Conservation (phyloP, 2,797 vertebrate species). For the Gymnoscopelus braueri region DNA sequence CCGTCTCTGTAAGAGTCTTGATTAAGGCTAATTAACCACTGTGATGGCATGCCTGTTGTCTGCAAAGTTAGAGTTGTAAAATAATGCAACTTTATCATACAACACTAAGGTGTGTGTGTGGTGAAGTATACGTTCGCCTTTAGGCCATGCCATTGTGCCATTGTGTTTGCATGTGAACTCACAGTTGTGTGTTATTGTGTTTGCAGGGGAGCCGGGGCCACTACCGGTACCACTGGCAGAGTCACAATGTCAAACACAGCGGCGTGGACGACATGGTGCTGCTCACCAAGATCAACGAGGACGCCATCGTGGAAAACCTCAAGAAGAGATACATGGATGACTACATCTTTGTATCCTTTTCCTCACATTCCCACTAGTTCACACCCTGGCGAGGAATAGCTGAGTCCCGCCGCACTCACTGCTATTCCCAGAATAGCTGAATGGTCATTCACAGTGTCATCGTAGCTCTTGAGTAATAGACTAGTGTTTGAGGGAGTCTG, state of each 20-base stretch:
- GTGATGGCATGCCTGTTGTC: no score
- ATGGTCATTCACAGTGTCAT: conserved; percentile 47
- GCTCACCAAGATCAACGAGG: conserved; percentile 95
- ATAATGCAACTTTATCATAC: no score
- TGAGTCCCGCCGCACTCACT: conserved; percentile 26
- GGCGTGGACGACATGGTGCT: conserved; percentile 99
- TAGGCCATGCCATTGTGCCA: conserved; percentile 38
- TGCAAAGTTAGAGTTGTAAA: no score
- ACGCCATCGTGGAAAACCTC: conserved; percentile 97
- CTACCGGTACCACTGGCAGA: conserved; percentile 97
- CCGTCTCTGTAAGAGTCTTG: no score
- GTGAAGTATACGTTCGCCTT: not conserved
- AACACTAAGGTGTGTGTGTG: not conserved
- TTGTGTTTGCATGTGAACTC: conserved; percentile 24
- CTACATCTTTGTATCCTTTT: conserved; percentile 98
- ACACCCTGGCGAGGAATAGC: conserved; percentile 54
- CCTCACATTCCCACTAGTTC: conserved; percentile 25
- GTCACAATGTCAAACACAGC: conserved; percentile 97
- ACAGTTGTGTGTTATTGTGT: conserved; percentile 52
- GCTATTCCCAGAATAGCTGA: conserved; percentile 68
- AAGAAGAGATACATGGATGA: conserved; percentile 99
- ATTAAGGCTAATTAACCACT: no score
- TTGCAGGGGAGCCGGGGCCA: conserved; percentile 96
- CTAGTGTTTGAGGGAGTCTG: conserved; percentile 49
- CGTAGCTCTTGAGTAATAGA: conserved; percentile 62